Conservation (phyloP, 2,113 vertebrate species). For the Caranx melampygus region DNA sequence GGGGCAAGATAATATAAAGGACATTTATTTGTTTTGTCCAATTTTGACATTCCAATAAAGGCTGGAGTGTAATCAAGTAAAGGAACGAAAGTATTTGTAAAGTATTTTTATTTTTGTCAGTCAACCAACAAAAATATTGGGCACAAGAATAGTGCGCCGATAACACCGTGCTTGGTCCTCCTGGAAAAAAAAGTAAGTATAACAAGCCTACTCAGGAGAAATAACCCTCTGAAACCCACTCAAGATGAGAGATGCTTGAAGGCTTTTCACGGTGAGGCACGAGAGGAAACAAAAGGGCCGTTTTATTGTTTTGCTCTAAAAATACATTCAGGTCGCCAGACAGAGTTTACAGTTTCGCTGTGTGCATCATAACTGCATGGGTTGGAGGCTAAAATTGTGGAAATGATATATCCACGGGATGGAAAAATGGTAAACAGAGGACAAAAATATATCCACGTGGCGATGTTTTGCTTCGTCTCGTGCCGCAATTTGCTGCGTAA, state of each 20-base stretch:
- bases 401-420: not conserved
- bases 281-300: not conserved
- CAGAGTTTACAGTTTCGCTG: not conserved
- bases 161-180: not conserved
- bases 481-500: slow-evolving; percentile 3
- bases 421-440: not conserved
- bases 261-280: not conserved
- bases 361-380: not conserved
- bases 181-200: not conserved
- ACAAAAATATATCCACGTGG: not conserved
- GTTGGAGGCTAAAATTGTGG: not conserved
- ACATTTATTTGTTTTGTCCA: too few species aligned
- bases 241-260: not conserved
- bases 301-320: slow-evolving; percentile 9
- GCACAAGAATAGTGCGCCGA: not conserved
- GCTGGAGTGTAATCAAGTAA: too few species aligned
- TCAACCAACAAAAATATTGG: not conserved
- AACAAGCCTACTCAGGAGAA: not conserved
- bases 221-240: not conserved
- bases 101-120: too few species aligned
- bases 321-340: not conserved
- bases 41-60: too few species aligned
- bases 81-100: too few species aligned
- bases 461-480: not conserved
- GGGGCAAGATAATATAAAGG: too few species aligned